Base-by-base conservation (phyloP, 2,797 vertebrate species). In the Tangara arthus region DNA sequence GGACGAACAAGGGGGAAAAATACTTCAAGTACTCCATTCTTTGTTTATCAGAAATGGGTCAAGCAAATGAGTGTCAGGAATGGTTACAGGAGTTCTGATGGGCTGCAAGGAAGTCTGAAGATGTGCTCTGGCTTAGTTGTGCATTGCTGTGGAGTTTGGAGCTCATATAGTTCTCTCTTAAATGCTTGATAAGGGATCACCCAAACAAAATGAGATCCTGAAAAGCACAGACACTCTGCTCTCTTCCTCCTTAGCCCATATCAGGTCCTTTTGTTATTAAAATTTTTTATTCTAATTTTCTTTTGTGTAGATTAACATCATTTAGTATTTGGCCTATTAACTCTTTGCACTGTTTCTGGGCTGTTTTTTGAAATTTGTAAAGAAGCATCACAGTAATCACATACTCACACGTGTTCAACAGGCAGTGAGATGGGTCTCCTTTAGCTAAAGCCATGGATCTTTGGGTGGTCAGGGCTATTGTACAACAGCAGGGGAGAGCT, bases 1-100 rank as follows among this genome's bases (percentile, higher is more conserved):
- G 97, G 97, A 97, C 87, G 98, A 98, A 98, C 98, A 98, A 98
- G 98, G 96, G 97, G 96, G 81, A 98, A 97, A 97, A 98, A 96
- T 97, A 95, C 97, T 97, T 94, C 82, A 96, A 98, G 95, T 95
- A 97, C 97, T 98, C 94, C 97, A 93, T 89, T 84, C 90, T 95
- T 96, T 94, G 93, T 96, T 96, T 95, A 86, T 96, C 60, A 92
- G 90, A 97, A 97, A 94, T 86, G 95, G 96, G 95, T 95, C 96
- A 95, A 96, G 92, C 93, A 95, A 90, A 95, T 96, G 95, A 96
- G 96, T 95, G 94, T 96, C 92, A 93, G 95, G 90, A 94, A 79
- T 93, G 91, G 95, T 93, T 96, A 77, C 85, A 68, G 53, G 65
- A 81, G 78, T 95, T 96, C 89, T 92, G 75, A 66, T 94, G 84